Evolutionary conservation across 2,888 invertebrate genomes (phyloP).

Genomic region (Spisula solida): DNA sequence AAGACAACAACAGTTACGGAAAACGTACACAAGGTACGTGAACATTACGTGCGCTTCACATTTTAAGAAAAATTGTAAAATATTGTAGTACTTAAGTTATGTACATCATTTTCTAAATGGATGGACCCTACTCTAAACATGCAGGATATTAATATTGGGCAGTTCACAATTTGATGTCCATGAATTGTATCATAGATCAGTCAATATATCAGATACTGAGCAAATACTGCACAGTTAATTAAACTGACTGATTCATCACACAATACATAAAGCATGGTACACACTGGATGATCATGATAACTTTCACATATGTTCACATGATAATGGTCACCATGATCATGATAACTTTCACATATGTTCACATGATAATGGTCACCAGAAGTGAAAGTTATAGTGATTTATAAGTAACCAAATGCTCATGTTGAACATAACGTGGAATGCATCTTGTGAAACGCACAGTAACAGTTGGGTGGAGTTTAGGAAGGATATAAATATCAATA

Average conservation of each 20-base stretch:
- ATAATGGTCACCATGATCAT: neutral
- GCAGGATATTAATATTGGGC: neutral
- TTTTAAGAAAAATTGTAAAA: neutral
- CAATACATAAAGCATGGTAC: neutral
- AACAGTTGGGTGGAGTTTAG: conserved; percentile 20
- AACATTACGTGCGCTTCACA: conserved; percentile 5
- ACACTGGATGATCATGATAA: neutral
- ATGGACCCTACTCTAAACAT: conserved; percentile 2
- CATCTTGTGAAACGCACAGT: conserved; percentile 41
- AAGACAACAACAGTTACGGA: conserved; percentile 66
- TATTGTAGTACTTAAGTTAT: neutral
- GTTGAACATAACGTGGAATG: neutral
- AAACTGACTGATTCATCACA: neutral
- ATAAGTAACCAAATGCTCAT: no score
- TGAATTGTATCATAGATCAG: neutral
- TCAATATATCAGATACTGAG: neutral
- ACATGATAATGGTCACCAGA: no score
- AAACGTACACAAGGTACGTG: conserved; percentile 39
- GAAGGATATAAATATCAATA: conserved; percentile 20
- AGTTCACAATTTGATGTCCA: neutral
- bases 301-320: neutral
- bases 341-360: neutral
- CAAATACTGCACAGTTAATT: neutral
- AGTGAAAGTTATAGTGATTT: no score
- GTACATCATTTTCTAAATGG: neutral